A percentile compares a stretch with the other conserved stretches of the same genome.
These are phyloP conservation scores for Rachycentron canadum DNA, from an alignment of 2,797 vertebrate genomes.

Conservation along the genomic window DNA sequence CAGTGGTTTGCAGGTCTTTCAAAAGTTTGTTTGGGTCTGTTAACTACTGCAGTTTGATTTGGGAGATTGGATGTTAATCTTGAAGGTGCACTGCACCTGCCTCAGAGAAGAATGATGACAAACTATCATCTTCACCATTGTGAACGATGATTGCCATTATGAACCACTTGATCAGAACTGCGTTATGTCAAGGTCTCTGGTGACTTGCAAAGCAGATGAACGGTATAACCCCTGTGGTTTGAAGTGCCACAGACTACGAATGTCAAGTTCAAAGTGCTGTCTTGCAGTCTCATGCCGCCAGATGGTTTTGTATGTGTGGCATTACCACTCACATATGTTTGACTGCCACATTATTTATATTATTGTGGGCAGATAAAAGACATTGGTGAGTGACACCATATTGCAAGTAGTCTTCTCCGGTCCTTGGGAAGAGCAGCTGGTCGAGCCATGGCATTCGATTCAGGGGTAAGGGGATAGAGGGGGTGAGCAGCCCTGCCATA, in stretches of 20 bases:
- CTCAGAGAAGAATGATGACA: neutral
- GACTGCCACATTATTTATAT: conserved; percentile 75
- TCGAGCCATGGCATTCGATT: conserved; percentile 74
- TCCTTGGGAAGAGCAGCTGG: conserved; percentile 75
- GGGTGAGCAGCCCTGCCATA: conserved; percentile 50
- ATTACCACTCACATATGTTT: conserved; percentile 63
- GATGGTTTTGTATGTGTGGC: conserved; percentile 55
- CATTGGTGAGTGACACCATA: conserved; percentile 69
- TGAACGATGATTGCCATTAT: neutral
- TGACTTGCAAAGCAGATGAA: conserved; percentile 23
- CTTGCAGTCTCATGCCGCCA: conserved; percentile 48
- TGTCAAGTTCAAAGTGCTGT: conserved; percentile 71
- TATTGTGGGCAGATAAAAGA: conserved; percentile 76
- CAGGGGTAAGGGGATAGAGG: conserved; percentile 50
- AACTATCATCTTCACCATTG: neutral
- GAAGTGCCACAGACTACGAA: conserved; percentile 32
- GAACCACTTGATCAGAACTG: conserved; percentile 27
- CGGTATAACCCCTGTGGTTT: conserved; percentile 16
- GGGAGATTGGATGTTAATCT: neutral
- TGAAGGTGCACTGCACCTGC: neutral
- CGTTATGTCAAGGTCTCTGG: neutral
- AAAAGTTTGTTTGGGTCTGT: neutral
- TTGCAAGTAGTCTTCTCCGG: conserved; percentile 61
- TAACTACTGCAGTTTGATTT: neutral
- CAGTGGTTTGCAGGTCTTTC: neutral